phyloP scores from a whole-genome alignment of 2,797 vertebrate species.

The Kryptopterus vitreolus region DNA sequence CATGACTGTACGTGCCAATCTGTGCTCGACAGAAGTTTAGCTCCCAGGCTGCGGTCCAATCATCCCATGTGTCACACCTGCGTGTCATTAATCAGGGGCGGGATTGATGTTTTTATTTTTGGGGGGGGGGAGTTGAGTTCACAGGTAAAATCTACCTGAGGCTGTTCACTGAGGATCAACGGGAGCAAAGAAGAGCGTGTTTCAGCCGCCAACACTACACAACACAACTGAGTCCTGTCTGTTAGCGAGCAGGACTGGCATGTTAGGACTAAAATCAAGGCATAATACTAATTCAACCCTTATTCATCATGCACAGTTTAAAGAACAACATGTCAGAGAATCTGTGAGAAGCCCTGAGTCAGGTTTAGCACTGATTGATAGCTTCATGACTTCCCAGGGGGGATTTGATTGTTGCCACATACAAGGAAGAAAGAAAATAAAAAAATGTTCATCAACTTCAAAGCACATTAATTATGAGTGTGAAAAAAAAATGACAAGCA shows the following conservation, averaged over 20 bases:
- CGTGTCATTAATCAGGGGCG: background rate
- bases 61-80: slow-evolving; percentile 18
- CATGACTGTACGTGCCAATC: slow-evolving; percentile 2
- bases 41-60: slow-evolving; percentile 20
- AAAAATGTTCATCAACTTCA: background rate
- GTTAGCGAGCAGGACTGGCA: slow-evolving; percentile 22
- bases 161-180: slow-evolving; percentile 21
- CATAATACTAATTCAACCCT: slow-evolving; percentile 7
- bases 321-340: slow-evolving; percentile 4
- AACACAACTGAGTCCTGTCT: background rate
- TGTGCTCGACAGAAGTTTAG: slow-evolving; percentile 10
- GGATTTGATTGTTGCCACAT: background rate
- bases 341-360: background rate
- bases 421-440: background rate
- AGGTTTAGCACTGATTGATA: slow-evolving; percentile 2
- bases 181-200: background rate
- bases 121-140: too few species aligned
- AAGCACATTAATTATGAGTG: background rate
- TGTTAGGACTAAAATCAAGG: slow-evolving; percentile 24
- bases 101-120: background rate
- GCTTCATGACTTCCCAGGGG: background rate
- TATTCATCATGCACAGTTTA: background rate
- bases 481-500: background rate
- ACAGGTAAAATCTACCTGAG: slow-evolving; percentile 18
- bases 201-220: slow-evolving; percentile 11